These are phyloP conservation scores for Neodon shergylaensis DNA, from an alignment of 2,113 vertebrate species.

Conservation along the genomic window DNA sequence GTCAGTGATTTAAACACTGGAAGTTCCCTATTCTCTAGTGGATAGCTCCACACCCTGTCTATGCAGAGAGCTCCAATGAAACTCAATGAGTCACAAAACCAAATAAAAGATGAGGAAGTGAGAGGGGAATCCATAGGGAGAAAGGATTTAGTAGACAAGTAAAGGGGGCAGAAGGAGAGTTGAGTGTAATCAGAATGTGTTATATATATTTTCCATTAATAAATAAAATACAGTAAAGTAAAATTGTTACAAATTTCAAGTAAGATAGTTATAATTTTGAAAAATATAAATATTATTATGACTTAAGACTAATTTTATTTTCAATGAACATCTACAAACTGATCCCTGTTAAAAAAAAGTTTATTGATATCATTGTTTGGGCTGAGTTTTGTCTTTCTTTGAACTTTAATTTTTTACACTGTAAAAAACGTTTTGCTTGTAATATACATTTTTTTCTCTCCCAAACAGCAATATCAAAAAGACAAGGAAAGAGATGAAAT, in stretches of 20 bases:
- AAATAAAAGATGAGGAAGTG: neutral
- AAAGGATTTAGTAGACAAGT: neutral
- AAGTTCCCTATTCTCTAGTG: neutral
- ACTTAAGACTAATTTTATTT: neutral
- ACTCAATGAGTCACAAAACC: no score
- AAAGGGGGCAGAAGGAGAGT: neutral
- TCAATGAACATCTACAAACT: neutral
- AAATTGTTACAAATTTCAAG: neutral
- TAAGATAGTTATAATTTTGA: neutral
- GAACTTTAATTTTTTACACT: neutral
- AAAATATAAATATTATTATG: neutral
- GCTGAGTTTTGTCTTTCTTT: neutral
- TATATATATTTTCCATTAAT: neutral
- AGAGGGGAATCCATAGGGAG: neutral
- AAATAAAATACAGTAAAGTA: neutral
- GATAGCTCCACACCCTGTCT: neutral
- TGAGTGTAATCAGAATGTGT: no score
- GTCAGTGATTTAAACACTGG: neutral
- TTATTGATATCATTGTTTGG: neutral
- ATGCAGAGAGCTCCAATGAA: neutral
- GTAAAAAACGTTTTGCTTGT: neutral
- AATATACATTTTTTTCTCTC: neutral
- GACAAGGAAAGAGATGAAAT: neutral
- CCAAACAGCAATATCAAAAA: neutral
- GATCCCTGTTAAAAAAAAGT: neutral